Evolutionary conservation across 2,797 vertebrate genomes (phyloP).

Genomic region (Crocidura indochinensis): DNA sequence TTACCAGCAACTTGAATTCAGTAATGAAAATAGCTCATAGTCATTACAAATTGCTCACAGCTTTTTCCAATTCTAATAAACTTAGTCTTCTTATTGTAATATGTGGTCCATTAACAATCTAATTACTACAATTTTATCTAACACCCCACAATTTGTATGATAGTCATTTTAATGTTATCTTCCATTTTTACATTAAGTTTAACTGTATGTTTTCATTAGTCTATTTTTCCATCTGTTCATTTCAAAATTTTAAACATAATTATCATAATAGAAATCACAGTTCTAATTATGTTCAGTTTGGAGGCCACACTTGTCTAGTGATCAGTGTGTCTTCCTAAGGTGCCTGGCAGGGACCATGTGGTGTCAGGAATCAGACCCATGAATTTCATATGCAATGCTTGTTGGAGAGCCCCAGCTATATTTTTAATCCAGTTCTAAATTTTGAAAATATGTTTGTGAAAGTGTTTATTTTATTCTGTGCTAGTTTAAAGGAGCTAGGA

Average conservation of each 20-base stretch:
- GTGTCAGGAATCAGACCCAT: background rate
- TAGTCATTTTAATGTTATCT: background rate
- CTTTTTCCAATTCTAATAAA: background rate
- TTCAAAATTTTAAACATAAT: background rate
- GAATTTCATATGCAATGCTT: background rate
- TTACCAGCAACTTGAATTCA: background rate
- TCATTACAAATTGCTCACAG: background rate
- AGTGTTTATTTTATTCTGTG: background rate
- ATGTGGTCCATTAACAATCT: background rate
- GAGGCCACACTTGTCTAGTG: background rate
- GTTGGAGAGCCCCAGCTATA: background rate
- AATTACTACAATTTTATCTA: background rate
- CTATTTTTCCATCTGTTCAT: background rate
- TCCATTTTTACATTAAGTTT: background rate
- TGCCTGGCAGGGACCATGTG: background rate
- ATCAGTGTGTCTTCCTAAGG: background rate
- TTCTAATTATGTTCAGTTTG: background rate
- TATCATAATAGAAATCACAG: background rate
- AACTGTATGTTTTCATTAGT: background rate
- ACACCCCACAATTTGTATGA: background rate
- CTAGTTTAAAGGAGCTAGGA: background rate
- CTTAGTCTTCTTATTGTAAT: background rate
- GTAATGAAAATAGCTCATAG: background rate
- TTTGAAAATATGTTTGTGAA: background rate
- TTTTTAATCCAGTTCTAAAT: background rate